A percentile compares a stretch with the other conserved stretches of the same genome.
Evolutionary conservation across 2,888 invertebrate species (phyloP).

Genomic region (Noctua comes): DNA sequence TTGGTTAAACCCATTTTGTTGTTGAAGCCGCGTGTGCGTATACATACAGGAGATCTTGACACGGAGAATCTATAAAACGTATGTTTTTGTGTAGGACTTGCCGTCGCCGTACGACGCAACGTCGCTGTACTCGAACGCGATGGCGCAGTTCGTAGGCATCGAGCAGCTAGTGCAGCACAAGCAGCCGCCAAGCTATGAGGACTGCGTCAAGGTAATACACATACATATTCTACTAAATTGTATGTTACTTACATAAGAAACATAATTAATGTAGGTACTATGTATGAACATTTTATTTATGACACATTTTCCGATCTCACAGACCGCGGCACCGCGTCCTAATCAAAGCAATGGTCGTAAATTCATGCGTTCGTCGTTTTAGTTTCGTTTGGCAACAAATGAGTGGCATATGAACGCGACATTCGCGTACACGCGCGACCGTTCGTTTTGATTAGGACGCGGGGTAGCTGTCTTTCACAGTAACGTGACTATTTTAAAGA

Average conservation of each 20-base stretch:
- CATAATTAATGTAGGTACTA: background rate
- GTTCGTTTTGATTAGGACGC: background rate
- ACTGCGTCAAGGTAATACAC: constrained; percentile 93
- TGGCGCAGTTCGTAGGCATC: constrained; percentile 92
- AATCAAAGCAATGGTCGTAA: background rate
- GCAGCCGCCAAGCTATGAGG: constrained; percentile 97
- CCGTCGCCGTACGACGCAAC: constrained; percentile 96
- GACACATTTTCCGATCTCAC: background rate
- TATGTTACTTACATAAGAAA: no score
- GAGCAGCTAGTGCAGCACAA: constrained; percentile 91
- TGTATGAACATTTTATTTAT: no score
- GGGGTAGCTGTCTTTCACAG: background rate
- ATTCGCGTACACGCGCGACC: background rate
- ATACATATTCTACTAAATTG: background rate
- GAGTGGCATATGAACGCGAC: background rate
- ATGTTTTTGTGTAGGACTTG: constrained; percentile 83
- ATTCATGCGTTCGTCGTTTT: background rate
- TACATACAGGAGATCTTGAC: background rate
- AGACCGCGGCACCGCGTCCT: background rate
- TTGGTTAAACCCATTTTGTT: no score
- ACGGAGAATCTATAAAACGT: background rate
- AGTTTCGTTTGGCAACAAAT: background rate
- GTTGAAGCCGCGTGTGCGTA: no score
- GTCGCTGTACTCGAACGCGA: constrained; percentile 95
- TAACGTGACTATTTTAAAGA: background rate